A percentile compares a stretch with the other conserved stretches of the same genome.
Conservation (phyloP, 2,797 vertebrate species). For the Macroramphosus scolopax region DNA sequence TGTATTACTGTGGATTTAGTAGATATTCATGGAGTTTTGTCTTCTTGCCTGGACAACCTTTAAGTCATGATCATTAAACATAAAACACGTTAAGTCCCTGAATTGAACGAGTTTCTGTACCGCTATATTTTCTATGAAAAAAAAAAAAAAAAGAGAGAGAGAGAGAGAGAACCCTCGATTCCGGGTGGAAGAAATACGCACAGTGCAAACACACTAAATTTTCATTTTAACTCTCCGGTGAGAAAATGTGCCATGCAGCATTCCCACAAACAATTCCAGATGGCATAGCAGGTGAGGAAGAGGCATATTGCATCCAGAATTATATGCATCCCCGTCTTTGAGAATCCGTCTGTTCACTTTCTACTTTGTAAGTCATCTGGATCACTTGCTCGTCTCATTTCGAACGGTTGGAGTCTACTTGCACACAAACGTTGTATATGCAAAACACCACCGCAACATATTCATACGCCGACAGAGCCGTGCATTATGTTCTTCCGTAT, state of each 20-base stretch:
- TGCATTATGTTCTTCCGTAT: conserved; percentile 20
- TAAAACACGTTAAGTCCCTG: background rate
- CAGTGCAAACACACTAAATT: conserved; percentile 27
- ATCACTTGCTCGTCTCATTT: conserved; percentile 58
- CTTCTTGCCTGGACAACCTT: background rate
- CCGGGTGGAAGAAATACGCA: conserved; percentile 6
- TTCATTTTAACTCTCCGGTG: conserved; percentile 43
- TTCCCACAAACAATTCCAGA: conserved; percentile 70
- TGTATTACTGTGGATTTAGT: background rate
- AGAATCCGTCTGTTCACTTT: conserved; percentile 59
- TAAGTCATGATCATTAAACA: background rate
- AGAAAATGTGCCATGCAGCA: conserved; percentile 33
- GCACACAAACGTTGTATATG: conserved; percentile 39
- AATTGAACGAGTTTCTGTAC: background rate
- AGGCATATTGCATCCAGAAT: conserved; percentile 58
- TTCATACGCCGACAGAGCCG: conserved; percentile 27
- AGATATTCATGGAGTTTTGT: conserved; percentile 1
- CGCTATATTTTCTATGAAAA: too few species aligned
- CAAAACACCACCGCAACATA: conserved; percentile 32
- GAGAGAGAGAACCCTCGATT: too few species aligned
- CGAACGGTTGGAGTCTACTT: conserved; percentile 48
- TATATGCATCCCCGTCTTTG: conserved; percentile 52
- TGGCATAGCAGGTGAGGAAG: conserved; percentile 54
- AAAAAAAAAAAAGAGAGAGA: too few species aligned
- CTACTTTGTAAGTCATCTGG: conserved; percentile 60